Evolutionary conservation across 2,797 vertebrate genomes (phyloP), one percentile per base, ranked within the genome.

Genomic region (Choloepus didactylus): DNA sequence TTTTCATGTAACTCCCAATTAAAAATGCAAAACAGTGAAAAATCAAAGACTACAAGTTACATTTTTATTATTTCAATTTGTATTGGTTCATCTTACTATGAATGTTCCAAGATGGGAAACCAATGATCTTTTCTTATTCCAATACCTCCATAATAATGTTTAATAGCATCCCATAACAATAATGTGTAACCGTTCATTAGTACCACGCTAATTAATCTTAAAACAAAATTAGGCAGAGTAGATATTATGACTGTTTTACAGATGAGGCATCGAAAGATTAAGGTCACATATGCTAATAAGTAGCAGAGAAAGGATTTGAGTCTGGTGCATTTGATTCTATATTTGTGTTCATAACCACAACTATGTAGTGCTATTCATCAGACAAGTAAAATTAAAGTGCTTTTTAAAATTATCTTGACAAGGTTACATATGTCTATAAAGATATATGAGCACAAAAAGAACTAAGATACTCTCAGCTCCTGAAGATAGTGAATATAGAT

Each of bases 31-130:
- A 94, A 62, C 12, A 66, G 0, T 87, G 27, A 70, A 21, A 85
- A 95, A 89, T 88, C n/a, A 67, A 77, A 70, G 14, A n/a, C 6
- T 29, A 3, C 31, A 72, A 49, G 2, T 64, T 51, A 44, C 14
- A 59, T 38, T 85, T 95, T 67, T 29, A 23, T 93, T 77, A 23
- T 66, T 96, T 81, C 10, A 70, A 3, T 83, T 56, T 67, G 10
- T 84, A 49, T 27, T 83, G 46, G 1, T 46, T 89, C 10, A 89
- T 87, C 6, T 60, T 21, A 35, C 18, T 51, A 21, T 7, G 79
- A 1, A 25, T 64, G 1, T 35, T 77, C 11, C 21, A 66, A 85
- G 19, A 87, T 41, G 2, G 1, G 56, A 85, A 3, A 60, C 7
- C 16, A 69, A 49, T 82, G 46, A 73, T 46, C 31, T 81, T 93